Base-by-base conservation (phyloP, 2,113 vertebrate genomes). In the Brachyistius frenatus region DNA sequence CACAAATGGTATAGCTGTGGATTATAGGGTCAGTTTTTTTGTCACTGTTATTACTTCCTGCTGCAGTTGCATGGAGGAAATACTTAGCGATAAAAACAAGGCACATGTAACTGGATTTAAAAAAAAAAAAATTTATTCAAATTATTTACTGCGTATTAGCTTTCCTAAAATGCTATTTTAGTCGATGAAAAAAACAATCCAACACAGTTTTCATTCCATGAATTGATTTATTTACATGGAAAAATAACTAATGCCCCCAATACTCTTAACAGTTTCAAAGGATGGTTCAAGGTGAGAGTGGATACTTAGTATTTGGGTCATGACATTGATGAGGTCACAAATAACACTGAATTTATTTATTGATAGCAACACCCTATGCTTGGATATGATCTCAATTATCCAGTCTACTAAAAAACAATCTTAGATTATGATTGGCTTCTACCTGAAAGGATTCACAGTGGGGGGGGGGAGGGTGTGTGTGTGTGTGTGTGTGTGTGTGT, bases 401-500 rank as follows among this genome's bases (percentile, higher is more conserved):
- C 35, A 79, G 36, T 10, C 47, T 32, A 39, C 36, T 56, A 15
- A 47, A 57, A 78, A 81, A 73, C 66, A 80, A 31, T 84, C 54
- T 77, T 37, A 15, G 50, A 14, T 54, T 65, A 69, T 80, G 68
- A 82, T 62, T 73, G 39, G 39, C 75, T 90, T 73, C 69, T 35
- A 55, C 33, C 57, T 65, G 47, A 57, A 64, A 53, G 54, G 61
- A 76, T 77, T 85, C 78, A 54, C 50, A 69, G 50, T 49, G 61
- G 15, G 10, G 5, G 23, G 23, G 23, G 23, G 23, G 23, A 23
- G 23, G 23, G 23, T 23, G 23, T 23, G 23, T 23, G 36, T 61
- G 23, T 23, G 23, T 23, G 23, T 23, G 23, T 23, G 23, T 23
- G 23, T 23, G 13, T 44, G 7, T 23, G 23, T 23, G 23, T 23